Percentiles rank a stretch among this genome's conserved stretches.
Evolutionary conservation across 2,888 invertebrate genomes (phyloP).

Genomic region (Lymantria monacha): DNA sequence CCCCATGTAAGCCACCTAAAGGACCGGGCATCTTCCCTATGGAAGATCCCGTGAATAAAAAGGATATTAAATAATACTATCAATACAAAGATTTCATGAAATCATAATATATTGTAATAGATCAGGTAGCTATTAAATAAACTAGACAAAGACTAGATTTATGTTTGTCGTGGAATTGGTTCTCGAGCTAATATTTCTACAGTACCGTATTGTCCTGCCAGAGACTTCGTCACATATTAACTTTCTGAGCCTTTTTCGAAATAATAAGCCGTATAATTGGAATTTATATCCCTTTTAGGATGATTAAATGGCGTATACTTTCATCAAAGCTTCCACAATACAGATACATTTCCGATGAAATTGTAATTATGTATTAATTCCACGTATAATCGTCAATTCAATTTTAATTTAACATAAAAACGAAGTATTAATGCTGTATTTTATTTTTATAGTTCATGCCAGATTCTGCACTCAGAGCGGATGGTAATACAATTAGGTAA

Average conservation of each 20-base stretch:
- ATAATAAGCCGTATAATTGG: conserved; percentile 77
- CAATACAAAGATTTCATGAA: too few species aligned
- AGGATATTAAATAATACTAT: too few species aligned
- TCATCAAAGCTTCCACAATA: conserved; percentile 56
- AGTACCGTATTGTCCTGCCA: conserved; percentile 63
- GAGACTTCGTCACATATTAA: conserved; percentile 49
- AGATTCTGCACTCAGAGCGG: neutral
- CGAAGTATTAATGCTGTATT: neutral
- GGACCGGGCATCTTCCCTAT: too few species aligned
- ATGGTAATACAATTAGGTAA: conserved; percentile 28
- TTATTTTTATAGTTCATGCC: neutral
- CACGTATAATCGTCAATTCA: conserved; percentile 9
- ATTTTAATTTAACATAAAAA: neutral
- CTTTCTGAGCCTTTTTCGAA: conserved; percentile 56
- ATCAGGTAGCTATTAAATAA: neutral
- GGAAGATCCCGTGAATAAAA: too few species aligned
- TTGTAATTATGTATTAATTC: conserved; percentile 34
- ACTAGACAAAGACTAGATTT: neutral
- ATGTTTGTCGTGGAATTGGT: conserved; percentile 26
- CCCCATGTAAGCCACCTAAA: too few species aligned
- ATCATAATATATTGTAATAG: too few species aligned
- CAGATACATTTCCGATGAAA: conserved; percentile 52
- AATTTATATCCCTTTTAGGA: conserved; percentile 71
- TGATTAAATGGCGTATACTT: conserved; percentile 60
- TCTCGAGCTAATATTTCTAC: conserved; percentile 46